Percentiles rank a stretch among this genome's conserved stretches.
Conservation (phyloP, 2,888 invertebrate genomes). For the Drosophila antonietae region DNA sequence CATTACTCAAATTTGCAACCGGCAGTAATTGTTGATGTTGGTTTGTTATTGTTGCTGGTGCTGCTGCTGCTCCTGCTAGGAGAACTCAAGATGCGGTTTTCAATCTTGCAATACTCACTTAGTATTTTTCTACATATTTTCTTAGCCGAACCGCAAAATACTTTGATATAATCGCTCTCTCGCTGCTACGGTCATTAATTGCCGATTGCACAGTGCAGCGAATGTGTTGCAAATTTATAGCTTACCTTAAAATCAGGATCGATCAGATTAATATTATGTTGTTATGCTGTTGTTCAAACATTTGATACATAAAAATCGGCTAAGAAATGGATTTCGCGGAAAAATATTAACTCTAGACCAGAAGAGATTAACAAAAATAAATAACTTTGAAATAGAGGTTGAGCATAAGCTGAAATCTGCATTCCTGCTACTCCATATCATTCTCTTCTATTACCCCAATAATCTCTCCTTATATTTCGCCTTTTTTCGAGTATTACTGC, state of each 20-base stretch:
- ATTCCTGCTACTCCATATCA: no score
- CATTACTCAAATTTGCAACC: slow-evolving; percentile 48
- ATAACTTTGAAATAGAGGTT: no score
- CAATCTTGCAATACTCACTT: background rate
- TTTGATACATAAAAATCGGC: no score
- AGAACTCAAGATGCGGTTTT: slow-evolving; percentile 5
- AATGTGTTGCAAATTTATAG: slow-evolving; percentile 24
- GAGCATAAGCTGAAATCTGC: no score
- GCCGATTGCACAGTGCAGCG: slow-evolving; percentile 19
- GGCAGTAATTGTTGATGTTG: slow-evolving; percentile 41
- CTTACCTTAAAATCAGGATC: background rate
- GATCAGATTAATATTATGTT: background rate
- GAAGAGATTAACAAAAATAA: no score
- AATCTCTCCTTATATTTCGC: background rate
- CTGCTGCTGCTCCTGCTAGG: slow-evolving; percentile 11
- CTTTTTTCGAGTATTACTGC: background rate
- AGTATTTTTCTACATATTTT: slow-evolving; percentile 16
- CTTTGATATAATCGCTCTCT: slow-evolving; percentile 14
- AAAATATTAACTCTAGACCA: no score
- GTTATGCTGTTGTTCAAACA: no score
- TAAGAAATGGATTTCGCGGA: no score
- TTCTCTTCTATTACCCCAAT: no score
- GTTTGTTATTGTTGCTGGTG: slow-evolving; percentile 18
- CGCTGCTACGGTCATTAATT: background rate
- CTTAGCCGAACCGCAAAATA: slow-evolving; percentile 17